Conservation (phyloP, 2,888 invertebrate species). For the Scelioninae gen. 2 region DNA sequence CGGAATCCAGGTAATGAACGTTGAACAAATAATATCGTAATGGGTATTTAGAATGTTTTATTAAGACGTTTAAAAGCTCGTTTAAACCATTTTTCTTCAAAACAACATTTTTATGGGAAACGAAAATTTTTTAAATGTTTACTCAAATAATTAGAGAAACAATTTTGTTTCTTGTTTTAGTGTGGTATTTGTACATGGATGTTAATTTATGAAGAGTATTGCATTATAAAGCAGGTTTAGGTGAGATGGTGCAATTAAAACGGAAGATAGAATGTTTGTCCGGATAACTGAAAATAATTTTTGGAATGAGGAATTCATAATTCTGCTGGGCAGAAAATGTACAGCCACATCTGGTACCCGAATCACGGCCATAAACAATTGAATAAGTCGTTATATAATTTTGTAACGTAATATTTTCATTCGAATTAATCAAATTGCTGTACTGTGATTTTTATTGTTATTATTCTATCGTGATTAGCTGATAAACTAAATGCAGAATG, state of each 20-base stretch:
- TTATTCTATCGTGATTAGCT: too few species aligned
- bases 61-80: not conserved
- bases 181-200: not conserved
- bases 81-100: not conserved
- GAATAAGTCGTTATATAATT: too few species aligned
- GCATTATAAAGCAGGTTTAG: too few species aligned
- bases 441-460: too few species aligned
- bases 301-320: too few species aligned
- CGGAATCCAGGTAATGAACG: not conserved
- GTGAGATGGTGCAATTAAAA: too few species aligned
- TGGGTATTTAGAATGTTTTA: not conserved
- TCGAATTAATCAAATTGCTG: too few species aligned
- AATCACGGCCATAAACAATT: too few species aligned
- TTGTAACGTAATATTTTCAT: too few species aligned
- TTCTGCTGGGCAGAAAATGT: too few species aligned
- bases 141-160: slow-evolving; percentile 7
- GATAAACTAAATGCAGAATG: too few species aligned
- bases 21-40: slow-evolving; percentile 8
- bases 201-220: slow-evolving; percentile 18
- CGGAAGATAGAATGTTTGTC: not conserved
- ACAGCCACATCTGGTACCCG: too few species aligned
- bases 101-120: not conserved
- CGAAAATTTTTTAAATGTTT: slow-evolving; percentile 1
- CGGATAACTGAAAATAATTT: not conserved
- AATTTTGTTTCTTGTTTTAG: not conserved